These are phyloP conservation scores for Chymomyza procnemis DNA, from an alignment of 2,888 invertebrate genomes.

Conservation along the genomic window DNA sequence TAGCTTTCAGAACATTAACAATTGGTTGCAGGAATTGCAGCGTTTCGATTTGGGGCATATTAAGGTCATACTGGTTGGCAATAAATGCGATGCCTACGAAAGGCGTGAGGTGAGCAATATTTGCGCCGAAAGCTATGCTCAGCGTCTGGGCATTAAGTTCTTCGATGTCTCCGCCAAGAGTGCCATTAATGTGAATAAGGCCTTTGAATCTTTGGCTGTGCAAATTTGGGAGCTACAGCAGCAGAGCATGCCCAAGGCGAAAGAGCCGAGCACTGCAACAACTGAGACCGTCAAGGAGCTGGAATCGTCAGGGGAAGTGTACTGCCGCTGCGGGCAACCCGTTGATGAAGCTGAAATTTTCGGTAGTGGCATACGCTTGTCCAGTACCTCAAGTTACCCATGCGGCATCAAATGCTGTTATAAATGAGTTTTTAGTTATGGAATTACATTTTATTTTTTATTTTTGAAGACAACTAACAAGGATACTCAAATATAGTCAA, in stretches of 20 bases:
- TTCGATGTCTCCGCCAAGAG: constrained; percentile 99
- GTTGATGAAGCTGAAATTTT: no score
- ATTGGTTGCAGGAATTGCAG: constrained; percentile 99
- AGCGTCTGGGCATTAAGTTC: constrained; percentile 98
- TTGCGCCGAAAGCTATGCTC: constrained; percentile 96
- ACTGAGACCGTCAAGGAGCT: not conserved
- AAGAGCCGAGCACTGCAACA: not conserved
- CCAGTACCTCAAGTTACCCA: no score
- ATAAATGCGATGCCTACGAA: constrained; percentile 98
- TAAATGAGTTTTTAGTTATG: no score
- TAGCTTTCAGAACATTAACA: constrained; percentile 98
- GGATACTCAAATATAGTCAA: no score
- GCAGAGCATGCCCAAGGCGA: not conserved
- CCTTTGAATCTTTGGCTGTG: constrained; percentile 81
- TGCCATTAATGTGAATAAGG: constrained; percentile 98
- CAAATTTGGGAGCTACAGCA: constrained; percentile 5
- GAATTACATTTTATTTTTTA: no score
- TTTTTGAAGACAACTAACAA: no score
- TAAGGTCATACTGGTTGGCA: constrained; percentile 98
- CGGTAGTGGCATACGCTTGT: no score
- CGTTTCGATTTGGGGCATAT: constrained; percentile 97
- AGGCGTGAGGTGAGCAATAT: constrained; percentile 97
- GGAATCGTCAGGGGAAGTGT: no score
- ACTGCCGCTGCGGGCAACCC: no score
- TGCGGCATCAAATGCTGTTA: no score